Evolutionary conservation across 2,888 invertebrate species (phyloP).

Genomic region (Oscheius onirici): DNA sequence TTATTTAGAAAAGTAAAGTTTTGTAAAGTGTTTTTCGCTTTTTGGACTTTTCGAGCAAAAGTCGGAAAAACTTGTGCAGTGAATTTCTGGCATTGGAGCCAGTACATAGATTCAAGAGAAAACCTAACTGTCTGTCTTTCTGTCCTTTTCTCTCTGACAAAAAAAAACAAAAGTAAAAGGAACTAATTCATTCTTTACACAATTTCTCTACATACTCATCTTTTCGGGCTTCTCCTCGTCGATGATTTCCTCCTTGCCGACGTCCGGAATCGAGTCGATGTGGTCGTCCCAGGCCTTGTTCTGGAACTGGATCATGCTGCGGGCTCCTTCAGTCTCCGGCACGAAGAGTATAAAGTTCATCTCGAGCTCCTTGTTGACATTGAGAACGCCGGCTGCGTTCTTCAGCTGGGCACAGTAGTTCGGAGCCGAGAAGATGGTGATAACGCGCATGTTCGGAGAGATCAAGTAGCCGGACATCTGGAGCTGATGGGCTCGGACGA

Average conservation of each 20-base stretch:
- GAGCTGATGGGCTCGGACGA: conserved; percentile 10
- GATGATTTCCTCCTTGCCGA: not conserved
- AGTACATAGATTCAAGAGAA: no score
- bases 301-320: not conserved
- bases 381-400: not conserved
- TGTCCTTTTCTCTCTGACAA: no score
- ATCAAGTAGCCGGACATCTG: conserved; percentile 1
- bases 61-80: no score
- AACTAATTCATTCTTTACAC: no score
- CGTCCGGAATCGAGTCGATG: not conserved
- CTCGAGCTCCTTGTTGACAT: not conserved
- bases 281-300: conserved; percentile 7
- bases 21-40: no score
- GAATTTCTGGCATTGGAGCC: no score
- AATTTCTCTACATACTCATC: no score
- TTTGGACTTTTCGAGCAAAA: no score
- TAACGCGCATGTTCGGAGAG: not conserved
- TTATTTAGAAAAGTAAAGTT: no score
- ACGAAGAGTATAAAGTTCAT: conserved; percentile 33
- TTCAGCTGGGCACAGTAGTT: conserved; percentile 11
- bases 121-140: no score
- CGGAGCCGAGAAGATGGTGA: conserved; percentile 13
- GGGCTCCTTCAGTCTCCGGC: conserved; percentile 37
- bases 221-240: not conserved
- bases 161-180: no score